phyloP scores from a whole-genome alignment of 2,113 vertebrate genomes.

The Chloebia gouldiae region DNA sequence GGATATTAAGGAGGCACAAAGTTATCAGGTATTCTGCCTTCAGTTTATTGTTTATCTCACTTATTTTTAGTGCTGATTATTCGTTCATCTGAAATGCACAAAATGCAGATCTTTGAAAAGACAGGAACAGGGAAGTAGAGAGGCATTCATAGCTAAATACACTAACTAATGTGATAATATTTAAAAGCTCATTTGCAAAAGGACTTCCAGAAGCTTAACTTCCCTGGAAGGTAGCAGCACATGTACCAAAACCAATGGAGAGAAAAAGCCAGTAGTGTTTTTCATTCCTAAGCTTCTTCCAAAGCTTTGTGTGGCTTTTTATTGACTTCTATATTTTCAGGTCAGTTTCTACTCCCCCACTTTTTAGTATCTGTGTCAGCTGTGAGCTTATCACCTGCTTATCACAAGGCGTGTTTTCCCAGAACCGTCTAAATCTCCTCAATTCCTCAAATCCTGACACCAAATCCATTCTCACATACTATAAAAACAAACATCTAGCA shows the following conservation, averaged over 20 bases:
- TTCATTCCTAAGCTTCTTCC: neutral
- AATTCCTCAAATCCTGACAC: neutral
- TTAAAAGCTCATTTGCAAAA: neutral
- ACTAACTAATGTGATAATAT: neutral
- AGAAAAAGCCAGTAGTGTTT: neutral
- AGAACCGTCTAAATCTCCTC: neutral
- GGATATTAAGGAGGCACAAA: neutral
- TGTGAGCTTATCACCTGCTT: neutral
- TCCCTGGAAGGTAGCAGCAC: neutral
- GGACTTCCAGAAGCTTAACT: neutral
- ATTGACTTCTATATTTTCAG: neutral
- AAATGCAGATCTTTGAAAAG: neutral
- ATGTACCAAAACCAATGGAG: neutral
- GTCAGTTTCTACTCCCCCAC: neutral
- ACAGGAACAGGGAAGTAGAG: neutral
- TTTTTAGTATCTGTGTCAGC: neutral
- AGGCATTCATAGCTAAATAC: neutral
- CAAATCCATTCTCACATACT: neutral
- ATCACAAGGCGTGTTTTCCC: fast-evolving
- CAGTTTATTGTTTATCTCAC: neutral
- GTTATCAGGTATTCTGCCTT: neutral
- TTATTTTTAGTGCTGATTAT: neutral
- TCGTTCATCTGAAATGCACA: neutral
- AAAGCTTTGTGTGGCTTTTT: neutral
- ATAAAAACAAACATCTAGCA: neutral